These are phyloP conservation scores for Plodia interpunctella DNA, from an alignment of 1,140 invertebrate genomes.

Conservation along the genomic window DNA sequence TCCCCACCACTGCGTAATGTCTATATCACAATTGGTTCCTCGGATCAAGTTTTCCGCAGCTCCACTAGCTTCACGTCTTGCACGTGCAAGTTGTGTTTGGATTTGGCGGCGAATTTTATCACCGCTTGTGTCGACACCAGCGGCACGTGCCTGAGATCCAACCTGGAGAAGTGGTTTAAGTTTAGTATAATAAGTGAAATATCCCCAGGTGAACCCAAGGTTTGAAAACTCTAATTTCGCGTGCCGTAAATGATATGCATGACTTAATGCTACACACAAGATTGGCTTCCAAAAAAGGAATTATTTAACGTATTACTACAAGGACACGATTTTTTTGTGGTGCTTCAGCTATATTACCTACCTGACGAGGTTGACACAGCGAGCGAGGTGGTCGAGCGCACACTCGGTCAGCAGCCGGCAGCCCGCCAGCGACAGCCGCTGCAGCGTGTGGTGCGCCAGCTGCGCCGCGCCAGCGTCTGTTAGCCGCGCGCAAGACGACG, in stretches of 20 bases:
- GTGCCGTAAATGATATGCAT: too few relatives aligned
- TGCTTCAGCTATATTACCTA: too few relatives aligned
- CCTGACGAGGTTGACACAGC: slow-evolving; percentile 78
- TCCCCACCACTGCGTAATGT: background rate
- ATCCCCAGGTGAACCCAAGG: too few relatives aligned
- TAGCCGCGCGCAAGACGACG: slow-evolving; percentile 91
- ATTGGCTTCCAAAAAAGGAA: too few relatives aligned
- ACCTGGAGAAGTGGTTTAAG: slow-evolving; percentile 45
- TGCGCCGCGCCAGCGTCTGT: slow-evolving; percentile 93
- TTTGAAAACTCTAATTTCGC: too few relatives aligned
- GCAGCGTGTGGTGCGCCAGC: slow-evolving; percentile 79
- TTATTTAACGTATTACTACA: too few relatives aligned
- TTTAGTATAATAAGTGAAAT: too few relatives aligned
- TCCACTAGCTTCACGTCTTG: slow-evolving; percentile 86
- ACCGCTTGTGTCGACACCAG: slow-evolving; percentile 87
- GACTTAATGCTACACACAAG: too few relatives aligned
- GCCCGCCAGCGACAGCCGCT: slow-evolving; percentile 85
- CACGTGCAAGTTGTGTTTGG: slow-evolving; percentile 85
- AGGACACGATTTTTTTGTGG: too few relatives aligned
- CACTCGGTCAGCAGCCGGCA: slow-evolving; percentile 90
- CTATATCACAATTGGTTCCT: slow-evolving; percentile 21
- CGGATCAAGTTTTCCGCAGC: slow-evolving; percentile 70
- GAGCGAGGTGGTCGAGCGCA: slow-evolving; percentile 86
- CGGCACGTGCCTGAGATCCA: slow-evolving; percentile 87
- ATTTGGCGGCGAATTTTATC: slow-evolving; percentile 88